phyloP scores from a whole-genome alignment of 2,113 vertebrate species.

The Tychaedon coryphoeus region DNA sequence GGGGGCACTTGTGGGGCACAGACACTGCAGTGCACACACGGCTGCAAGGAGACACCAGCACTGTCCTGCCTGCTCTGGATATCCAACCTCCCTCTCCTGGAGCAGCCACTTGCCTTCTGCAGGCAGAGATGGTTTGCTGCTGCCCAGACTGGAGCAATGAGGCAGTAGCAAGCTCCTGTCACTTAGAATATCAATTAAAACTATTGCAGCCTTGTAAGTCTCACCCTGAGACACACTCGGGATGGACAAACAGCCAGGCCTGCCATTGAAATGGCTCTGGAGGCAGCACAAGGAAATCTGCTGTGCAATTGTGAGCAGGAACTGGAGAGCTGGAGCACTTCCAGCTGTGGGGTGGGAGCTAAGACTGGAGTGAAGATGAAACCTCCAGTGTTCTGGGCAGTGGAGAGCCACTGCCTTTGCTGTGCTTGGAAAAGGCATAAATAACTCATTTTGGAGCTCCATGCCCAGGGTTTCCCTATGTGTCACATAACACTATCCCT shows the following conservation, averaged over 20 bases:
- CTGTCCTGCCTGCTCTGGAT: background rate
- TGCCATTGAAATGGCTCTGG: background rate
- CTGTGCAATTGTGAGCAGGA: background rate
- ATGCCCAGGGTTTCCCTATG: background rate
- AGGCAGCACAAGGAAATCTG: background rate
- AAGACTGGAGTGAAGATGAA: background rate
- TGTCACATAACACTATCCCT: background rate
- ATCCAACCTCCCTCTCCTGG: background rate
- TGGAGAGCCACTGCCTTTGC: background rate
- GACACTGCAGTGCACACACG: rapidly evolving
- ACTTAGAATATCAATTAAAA: background rate
- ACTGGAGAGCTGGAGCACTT: background rate
- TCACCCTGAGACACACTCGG: background rate
- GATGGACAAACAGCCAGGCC: background rate
- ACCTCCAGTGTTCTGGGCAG: background rate
- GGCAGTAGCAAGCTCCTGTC: background rate
- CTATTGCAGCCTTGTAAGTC: background rate
- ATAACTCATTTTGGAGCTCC: background rate
- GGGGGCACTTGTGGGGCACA: background rate
- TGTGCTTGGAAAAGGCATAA: background rate
- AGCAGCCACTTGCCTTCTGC: background rate
- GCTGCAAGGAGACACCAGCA: rapidly evolving
- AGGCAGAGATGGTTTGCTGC: background rate
- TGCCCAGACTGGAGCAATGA: background rate
- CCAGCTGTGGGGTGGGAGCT: background rate